Evolutionary conservation across 2,113 vertebrate genomes (phyloP), one percentile per base, ranked within the genome.

Genomic region (Halcyon senegalensis): DNA sequence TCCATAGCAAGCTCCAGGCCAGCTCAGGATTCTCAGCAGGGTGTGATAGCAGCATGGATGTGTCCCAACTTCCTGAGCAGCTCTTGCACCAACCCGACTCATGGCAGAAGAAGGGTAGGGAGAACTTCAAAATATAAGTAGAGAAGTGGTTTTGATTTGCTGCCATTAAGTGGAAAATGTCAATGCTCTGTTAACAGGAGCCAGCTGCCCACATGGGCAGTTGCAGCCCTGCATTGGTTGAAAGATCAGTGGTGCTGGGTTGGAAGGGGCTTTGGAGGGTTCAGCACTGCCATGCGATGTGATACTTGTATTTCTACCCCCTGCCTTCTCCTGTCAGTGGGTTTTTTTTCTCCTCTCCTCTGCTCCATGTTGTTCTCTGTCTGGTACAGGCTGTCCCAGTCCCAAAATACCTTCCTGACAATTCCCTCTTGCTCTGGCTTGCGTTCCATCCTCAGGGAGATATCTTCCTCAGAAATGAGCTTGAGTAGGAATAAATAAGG

Each of bases 361-460:
- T 0, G 0, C 48, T 27, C 33, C 27, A 7, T 27, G 4, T 56
- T 41, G 35, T 51, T 43, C 11, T 48, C 11, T 51, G 33, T 5
- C 27, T 46, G 11, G 24, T 51, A 68, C 11, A 46, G 24, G 25
- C n/a, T 83, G 9, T 46, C 41, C 33, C 48, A 60, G 27, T 43
- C 58, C 39, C 53, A 9, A 48, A 89, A 79, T 5, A 70, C 48
- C 33, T 68, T 62, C 43, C 53, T 27, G 64, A 43, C 7, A 37
- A 30, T 59, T 89, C 19, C 30, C 11, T 56, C 35, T 72, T 0
- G 0, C 23, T 43, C 31, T 18, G 37, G 15, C 43, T 96, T 76
- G 11, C 20, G 56, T 93, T 89, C 27, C 20, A 48, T 56, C 7
- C 23, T 85, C 25, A 51, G 33, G 28, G 31, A 60, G 28, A 3